These are phyloP conservation scores for Mus minutoides DNA, from an alignment of 2,797 vertebrate species.

Conservation along the genomic window DNA sequence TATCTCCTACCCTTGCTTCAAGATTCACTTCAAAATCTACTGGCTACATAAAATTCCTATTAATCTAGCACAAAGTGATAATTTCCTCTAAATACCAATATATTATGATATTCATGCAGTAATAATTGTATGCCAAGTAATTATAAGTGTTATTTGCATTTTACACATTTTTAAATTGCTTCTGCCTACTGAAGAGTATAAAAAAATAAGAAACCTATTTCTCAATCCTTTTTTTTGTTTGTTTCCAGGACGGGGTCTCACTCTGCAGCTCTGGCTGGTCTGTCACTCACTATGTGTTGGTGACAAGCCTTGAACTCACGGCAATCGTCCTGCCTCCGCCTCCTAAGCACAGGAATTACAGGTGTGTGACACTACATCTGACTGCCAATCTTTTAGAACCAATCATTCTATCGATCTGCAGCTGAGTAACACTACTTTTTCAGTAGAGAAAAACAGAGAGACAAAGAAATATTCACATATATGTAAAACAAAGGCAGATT, in stretches of 20 bases:
- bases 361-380: background rate
- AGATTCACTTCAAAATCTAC: background rate
- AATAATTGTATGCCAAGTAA: conserved; percentile 6
- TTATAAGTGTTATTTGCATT: background rate
- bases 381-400: background rate
- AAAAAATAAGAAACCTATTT: background rate
- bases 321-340: background rate
- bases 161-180: conserved; percentile 37
- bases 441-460: conserved; percentile 21
- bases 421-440: conserved; percentile 25
- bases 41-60: conserved; percentile 10
- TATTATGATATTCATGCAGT: conserved; percentile 25
- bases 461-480: background rate
- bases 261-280: background rate
- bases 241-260: background rate
- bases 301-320: background rate
- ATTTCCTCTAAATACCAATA: conserved; percentile 27
- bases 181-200: background rate
- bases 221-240: background rate
- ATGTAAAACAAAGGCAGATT: conserved; percentile 26
- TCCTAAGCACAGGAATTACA: background rate
- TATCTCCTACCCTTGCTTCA: background rate
- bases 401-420: background rate
- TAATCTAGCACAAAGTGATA: conserved; percentile 26
- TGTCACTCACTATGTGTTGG: background rate